phyloP scores from a whole-genome alignment of 2,113 vertebrate genomes.

The Diadophis punctatus region DNA sequence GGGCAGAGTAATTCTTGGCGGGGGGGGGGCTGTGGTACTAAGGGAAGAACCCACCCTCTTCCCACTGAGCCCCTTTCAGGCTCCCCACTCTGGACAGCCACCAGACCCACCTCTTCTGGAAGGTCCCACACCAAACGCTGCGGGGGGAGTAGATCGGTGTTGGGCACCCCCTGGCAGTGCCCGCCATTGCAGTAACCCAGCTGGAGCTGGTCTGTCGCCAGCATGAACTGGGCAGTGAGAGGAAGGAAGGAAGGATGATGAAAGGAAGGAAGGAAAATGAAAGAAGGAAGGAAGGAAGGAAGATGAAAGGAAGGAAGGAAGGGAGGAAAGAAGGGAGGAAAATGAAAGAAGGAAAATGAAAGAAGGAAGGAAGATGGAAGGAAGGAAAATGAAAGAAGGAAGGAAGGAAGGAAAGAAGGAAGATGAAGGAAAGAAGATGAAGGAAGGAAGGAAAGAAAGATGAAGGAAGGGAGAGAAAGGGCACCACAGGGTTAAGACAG shows the following conservation, averaged over 20 bases:
- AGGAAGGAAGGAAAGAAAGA: too few relatives aligned
- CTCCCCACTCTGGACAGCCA: not conserved
- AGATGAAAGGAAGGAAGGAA: too few relatives aligned
- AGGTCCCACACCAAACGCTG: conserved; percentile 86
- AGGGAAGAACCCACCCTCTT: not conserved
- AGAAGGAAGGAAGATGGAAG: too few relatives aligned
- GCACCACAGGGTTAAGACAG: not conserved
- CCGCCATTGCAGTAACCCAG: conserved; percentile 85
- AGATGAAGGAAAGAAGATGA: too few relatives aligned
- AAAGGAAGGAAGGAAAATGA: too few relatives aligned
- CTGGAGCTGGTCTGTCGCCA: conserved; percentile 82
- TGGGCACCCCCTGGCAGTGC: conserved; percentile 81
- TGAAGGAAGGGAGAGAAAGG: not conserved
- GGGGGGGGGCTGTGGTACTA: not conserved
- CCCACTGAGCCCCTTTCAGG: not conserved
- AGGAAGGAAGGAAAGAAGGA: too few relatives aligned
- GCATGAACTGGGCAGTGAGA: conserved; percentile 70
- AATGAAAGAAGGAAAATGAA: too few relatives aligned
- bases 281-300: too few relatives aligned
- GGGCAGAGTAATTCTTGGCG: not conserved
- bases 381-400: too few relatives aligned
- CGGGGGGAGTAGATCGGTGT: conserved; percentile 69
- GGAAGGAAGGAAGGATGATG: not conserved
- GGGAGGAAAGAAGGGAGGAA: too few relatives aligned
- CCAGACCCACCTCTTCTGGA: conserved; percentile 72